A percentile compares a stretch with the other conserved stretches of the same genome.
Conservation (phyloP, 2,797 vertebrate species). For the Crax fasciolata region DNA sequence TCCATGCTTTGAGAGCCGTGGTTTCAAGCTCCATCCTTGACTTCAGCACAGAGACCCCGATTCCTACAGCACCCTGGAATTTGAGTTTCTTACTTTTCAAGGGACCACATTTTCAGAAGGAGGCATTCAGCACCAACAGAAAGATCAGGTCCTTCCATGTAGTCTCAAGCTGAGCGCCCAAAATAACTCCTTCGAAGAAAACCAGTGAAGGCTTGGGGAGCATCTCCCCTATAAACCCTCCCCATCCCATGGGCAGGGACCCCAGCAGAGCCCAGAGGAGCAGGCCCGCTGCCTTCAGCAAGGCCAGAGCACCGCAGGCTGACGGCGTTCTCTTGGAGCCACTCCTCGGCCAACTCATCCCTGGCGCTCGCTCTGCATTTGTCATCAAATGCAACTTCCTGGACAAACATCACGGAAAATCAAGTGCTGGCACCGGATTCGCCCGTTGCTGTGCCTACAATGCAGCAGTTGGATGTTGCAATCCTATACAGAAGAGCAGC, state of each 20-base stretch:
- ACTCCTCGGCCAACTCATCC: neutral
- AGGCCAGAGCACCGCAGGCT: neutral
- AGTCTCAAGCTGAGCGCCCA: neutral
- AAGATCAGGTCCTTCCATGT: neutral
- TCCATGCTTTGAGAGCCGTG: neutral
- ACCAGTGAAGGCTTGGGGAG: rapidly evolving
- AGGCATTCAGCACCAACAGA: neutral
- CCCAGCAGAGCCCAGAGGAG: rapidly evolving
- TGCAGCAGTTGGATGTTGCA: neutral
- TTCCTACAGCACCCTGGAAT: neutral
- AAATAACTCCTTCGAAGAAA: neutral
- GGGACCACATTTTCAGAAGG: neutral
- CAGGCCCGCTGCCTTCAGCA: neutral
- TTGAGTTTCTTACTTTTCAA: neutral
- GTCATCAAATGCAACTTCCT: neutral
- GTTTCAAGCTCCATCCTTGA: neutral
- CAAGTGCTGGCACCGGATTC: neutral
- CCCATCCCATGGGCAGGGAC: neutral
- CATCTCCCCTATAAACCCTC: neutral
- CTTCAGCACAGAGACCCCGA: neutral
- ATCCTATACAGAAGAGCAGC: neutral
- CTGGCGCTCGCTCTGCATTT: neutral
- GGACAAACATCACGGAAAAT: neutral
- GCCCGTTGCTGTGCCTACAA: neutral
- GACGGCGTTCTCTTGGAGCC: neutral